Evolutionary conservation across 1,140 invertebrate genomes (phyloP).

Genomic region (Drosophila oshimai): DNA sequence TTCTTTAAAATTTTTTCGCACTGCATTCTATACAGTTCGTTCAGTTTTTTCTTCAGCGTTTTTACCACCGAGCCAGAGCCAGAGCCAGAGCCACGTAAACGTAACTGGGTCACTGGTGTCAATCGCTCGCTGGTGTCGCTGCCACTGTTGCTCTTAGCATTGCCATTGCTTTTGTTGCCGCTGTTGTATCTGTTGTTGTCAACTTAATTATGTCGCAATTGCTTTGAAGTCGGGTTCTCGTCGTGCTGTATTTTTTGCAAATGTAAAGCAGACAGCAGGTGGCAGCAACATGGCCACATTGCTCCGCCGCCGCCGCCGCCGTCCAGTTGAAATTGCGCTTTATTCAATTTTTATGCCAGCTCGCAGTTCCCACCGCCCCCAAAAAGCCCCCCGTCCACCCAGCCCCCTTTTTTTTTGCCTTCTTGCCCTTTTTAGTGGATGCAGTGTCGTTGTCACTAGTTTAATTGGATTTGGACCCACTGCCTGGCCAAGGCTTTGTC

Average conservation of each 20-base stretch:
- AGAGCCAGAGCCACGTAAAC: too few species aligned
- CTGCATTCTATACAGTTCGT: conserved; percentile 18
- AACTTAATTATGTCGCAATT: conserved; percentile 80
- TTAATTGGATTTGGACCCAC: conserved; percentile 72
- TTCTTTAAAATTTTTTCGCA: neutral
- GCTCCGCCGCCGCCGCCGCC: conserved; percentile 11
- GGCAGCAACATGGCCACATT: conserved; percentile 47
- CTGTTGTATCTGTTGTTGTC: conserved; percentile 59
- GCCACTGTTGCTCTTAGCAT: conserved; percentile 22
- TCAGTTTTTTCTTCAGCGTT: conserved; percentile 54
- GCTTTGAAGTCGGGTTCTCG: conserved; percentile 68
- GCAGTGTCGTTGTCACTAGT: conserved; percentile 72
- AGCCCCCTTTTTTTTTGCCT: too few species aligned
- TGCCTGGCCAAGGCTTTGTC: conserved; percentile 56
- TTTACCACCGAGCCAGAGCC: conserved; percentile 19
- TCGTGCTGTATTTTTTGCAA: conserved; percentile 33
- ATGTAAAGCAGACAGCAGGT: conserved; percentile 73
- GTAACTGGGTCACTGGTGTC: conserved; percentile 75
- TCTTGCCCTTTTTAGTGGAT: conserved; percentile 61
- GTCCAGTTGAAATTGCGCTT: conserved; percentile 69
- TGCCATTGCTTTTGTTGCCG: conserved; percentile 2
- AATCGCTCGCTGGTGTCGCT: conserved; percentile 50
- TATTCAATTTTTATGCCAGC: conserved; percentile 71
- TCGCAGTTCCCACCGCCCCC: conserved; percentile 9
- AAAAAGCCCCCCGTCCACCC: neutral